These are phyloP conservation scores for Tiliacea aurago DNA, from an alignment of 2,888 invertebrate species.

Conservation along the genomic window DNA sequence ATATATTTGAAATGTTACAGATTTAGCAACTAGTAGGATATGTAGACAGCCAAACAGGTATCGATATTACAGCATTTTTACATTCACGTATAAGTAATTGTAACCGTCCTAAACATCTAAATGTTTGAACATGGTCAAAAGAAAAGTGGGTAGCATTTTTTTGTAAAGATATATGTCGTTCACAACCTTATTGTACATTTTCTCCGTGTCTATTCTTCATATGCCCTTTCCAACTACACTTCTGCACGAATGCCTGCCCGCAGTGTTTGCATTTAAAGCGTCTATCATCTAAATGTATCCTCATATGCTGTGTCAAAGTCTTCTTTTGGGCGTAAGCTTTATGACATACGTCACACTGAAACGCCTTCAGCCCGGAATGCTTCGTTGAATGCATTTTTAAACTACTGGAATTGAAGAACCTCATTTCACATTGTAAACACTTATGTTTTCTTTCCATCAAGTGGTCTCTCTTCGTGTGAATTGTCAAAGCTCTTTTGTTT, in stretches of 20 bases:
- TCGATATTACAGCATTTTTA: neutral
- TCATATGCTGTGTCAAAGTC: slow-evolving; percentile 69
- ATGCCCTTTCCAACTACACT: slow-evolving; percentile 61
- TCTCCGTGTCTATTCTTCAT: slow-evolving; percentile 57
- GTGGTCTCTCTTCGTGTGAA: slow-evolving; percentile 77
- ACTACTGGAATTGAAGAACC: slow-evolving; percentile 62
- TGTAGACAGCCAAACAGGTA: neutral
- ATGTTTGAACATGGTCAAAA: neutral
- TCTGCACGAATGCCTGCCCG: slow-evolving; percentile 63
- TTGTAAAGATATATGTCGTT: neutral
- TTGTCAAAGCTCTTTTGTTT: slow-evolving; percentile 63
- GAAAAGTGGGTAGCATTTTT: neutral
- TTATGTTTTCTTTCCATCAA: slow-evolving; percentile 78
- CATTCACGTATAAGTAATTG: neutral
- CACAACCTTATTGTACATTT: slow-evolving; percentile 18
- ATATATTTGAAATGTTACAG: neutral
- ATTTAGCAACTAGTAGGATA: neutral
- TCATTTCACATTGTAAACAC: slow-evolving; percentile 82
- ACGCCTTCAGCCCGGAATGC: slow-evolving; percentile 77
- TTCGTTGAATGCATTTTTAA: slow-evolving; percentile 75
- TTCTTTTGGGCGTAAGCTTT: slow-evolving; percentile 69
- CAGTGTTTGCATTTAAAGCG: slow-evolving; percentile 65
- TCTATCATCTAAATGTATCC: slow-evolving; percentile 69
- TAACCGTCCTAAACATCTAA: neutral
- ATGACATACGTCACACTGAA: slow-evolving; percentile 77